Evolutionary conservation across 1,140 invertebrate species (phyloP).

Genomic region (Drosophila asahinai): DNA sequence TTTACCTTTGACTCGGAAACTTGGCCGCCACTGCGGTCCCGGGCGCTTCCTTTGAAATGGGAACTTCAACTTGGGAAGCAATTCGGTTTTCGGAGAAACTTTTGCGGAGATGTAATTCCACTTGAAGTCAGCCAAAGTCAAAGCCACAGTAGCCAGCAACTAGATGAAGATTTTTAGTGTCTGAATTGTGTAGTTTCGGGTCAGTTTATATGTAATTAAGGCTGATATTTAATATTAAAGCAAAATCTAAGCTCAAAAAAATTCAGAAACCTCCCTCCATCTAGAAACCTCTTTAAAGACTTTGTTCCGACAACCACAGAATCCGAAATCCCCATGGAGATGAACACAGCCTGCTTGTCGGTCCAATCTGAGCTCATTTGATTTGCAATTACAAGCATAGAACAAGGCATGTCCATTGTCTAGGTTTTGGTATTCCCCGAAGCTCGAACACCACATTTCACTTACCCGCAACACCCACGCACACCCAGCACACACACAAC

Average conservation of each 20-base stretch:
- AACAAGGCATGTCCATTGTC: constrained; percentile 46
- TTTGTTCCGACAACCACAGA: background rate
- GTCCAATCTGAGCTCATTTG: constrained; percentile 39
- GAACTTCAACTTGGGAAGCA: constrained; percentile 6
- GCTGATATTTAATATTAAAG: no score
- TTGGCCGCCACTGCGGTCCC: constrained; percentile 22
- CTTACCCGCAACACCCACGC: constrained; percentile 39
- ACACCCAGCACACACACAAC: constrained; percentile 11
- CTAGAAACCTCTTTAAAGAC: background rate
- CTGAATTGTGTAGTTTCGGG: background rate
- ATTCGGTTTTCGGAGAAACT: constrained; percentile 14
- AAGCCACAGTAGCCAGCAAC: background rate
- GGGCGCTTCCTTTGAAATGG: constrained; percentile 12
- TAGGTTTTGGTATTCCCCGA: constrained; percentile 14
- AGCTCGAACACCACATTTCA: constrained; percentile 34
- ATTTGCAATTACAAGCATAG: constrained; percentile 38
- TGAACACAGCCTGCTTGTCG: constrained; percentile 3
- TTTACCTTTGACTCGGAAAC: constrained; percentile 51
- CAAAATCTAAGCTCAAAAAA: background rate
- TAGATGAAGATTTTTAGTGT: background rate
- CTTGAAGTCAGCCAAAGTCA: background rate
- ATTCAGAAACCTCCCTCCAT: no score
- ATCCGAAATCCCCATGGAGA: background rate
- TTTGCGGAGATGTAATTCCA: constrained; percentile 7
- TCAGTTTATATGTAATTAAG: background rate